Evolutionary conservation across 1,140 invertebrate genomes (phyloP).

Genomic region (Scaptomyza pallida): DNA sequence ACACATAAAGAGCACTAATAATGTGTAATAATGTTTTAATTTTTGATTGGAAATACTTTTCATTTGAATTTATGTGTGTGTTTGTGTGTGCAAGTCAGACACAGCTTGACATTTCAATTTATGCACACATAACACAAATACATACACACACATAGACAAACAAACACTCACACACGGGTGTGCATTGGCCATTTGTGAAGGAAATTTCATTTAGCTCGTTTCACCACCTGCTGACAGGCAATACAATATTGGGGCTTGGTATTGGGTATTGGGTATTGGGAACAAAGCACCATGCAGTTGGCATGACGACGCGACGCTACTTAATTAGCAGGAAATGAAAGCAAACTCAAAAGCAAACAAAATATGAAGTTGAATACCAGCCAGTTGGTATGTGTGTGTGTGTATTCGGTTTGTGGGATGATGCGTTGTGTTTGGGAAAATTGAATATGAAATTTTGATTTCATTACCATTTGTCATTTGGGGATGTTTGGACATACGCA

Average conservation of each 20-base stretch:
- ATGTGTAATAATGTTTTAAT: slow-evolving; percentile 13
- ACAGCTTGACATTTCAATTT: slow-evolving; percentile 23
- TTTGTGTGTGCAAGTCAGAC: background rate
- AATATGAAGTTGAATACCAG: background rate
- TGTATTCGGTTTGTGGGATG: background rate
- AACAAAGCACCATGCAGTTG: slow-evolving; percentile 36
- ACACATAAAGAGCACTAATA: background rate
- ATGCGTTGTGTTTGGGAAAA: background rate
- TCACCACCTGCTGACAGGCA: slow-evolving; percentile 37
- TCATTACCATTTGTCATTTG: slow-evolving; percentile 16
- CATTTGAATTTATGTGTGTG: background rate
- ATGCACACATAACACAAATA: background rate
- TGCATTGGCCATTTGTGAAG: background rate
- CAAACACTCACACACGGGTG: background rate
- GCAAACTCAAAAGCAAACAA: slow-evolving; percentile 20
- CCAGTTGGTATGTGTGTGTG: background rate
- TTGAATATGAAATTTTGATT: slow-evolving; percentile 32
- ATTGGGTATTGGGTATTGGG: no score
- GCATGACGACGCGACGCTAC: slow-evolving; percentile 34
- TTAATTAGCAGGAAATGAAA: slow-evolving; percentile 63
- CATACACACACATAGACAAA: background rate
- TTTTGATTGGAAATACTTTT: slow-evolving; percentile 17
- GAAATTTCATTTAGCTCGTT: slow-evolving; percentile 42
- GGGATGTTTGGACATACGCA: slow-evolving; percentile 3
- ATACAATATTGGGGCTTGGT: background rate